phyloP scores from a whole-genome alignment of 2,113 vertebrate genomes.

The Charina bottae region DNA sequence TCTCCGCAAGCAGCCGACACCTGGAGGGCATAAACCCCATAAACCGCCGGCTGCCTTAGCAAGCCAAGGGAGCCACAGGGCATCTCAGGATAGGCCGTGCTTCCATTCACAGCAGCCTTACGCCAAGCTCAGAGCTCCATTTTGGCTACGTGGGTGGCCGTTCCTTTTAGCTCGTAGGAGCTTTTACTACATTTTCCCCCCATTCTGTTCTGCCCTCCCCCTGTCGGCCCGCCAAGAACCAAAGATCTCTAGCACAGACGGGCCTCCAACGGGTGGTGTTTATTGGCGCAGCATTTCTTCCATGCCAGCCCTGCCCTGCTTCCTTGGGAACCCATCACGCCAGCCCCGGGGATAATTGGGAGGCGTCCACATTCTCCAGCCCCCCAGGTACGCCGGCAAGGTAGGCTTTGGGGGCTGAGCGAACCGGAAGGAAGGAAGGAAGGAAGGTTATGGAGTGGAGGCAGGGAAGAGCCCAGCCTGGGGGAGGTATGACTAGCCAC shows the following conservation, averaged over 20 bases:
- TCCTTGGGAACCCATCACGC: not conserved
- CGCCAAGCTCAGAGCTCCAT: not conserved
- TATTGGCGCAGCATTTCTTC: conserved; percentile 19
- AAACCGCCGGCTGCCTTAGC: not conserved
- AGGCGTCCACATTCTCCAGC: not conserved
- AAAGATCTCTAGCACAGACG: not conserved
- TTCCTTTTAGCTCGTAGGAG: not conserved
- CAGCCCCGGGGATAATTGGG: not conserved
- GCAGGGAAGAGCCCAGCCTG: not conserved
- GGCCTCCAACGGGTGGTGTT: conserved; percentile 16
- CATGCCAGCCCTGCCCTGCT: not conserved
- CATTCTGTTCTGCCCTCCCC: no score
- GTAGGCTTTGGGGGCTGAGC: not conserved
- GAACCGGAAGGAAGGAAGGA: not conserved
- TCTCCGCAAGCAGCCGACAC: not conserved
- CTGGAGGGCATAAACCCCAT: not conserved
- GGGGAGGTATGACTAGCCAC: not conserved
- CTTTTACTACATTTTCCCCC: not conserved
- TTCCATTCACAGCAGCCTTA: not conserved
- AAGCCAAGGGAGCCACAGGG: not conserved
- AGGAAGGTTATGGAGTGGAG: not conserved
- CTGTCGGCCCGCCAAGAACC: accelerated
- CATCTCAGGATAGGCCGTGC: not conserved
- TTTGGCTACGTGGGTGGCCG: no score
- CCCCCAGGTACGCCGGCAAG: not conserved